Evolutionary conservation across 2,888 invertebrate genomes (phyloP).

Genomic region (Thecophora atra): DNA sequence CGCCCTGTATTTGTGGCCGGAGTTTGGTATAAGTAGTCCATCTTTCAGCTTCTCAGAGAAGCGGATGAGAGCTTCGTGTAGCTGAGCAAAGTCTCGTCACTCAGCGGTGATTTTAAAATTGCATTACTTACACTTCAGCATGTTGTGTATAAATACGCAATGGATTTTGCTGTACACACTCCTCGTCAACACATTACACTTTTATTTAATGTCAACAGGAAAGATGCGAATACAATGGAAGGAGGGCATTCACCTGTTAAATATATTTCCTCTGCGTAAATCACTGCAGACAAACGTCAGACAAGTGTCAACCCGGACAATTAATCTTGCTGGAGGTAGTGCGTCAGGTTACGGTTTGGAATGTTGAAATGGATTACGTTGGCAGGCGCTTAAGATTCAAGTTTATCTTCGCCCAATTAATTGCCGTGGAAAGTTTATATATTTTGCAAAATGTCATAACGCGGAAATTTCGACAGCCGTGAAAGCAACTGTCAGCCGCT

Average conservation of each 20-base stretch:
- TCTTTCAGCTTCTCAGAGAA: neutral
- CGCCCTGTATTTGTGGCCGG: neutral
- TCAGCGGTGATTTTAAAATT: slow-evolving; percentile 42
- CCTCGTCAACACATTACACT: slow-evolving; percentile 25
- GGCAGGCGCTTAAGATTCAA: neutral
- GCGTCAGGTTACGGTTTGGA: slow-evolving; percentile 1
- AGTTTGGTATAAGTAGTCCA: neutral
- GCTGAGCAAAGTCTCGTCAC: slow-evolving; percentile 45
- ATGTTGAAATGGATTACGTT: neutral
- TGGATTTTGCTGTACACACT: neutral
- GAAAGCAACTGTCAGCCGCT: slow-evolving; percentile 37
- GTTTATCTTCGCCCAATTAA: slow-evolving; percentile 26
- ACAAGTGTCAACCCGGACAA: slow-evolving; percentile 40
- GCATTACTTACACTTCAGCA: slow-evolving; percentile 20
- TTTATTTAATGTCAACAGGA: slow-evolving; percentile 31
- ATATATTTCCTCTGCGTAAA: slow-evolving; percentile 60
- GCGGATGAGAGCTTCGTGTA: slow-evolving; percentile 41
- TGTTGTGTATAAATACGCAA: slow-evolving; percentile 28
- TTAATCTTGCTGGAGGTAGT: neutral
- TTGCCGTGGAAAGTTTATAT: slow-evolving; percentile 23
- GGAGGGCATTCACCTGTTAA: slow-evolving; percentile 56
- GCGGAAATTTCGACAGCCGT: slow-evolving; percentile 23
- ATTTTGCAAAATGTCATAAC: slow-evolving; percentile 33
- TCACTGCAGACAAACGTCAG: slow-evolving; percentile 65
- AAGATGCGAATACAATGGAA: neutral